Evolutionary conservation across 2,888 invertebrate species (phyloP).

Genomic region (Apeira syringaria): DNA sequence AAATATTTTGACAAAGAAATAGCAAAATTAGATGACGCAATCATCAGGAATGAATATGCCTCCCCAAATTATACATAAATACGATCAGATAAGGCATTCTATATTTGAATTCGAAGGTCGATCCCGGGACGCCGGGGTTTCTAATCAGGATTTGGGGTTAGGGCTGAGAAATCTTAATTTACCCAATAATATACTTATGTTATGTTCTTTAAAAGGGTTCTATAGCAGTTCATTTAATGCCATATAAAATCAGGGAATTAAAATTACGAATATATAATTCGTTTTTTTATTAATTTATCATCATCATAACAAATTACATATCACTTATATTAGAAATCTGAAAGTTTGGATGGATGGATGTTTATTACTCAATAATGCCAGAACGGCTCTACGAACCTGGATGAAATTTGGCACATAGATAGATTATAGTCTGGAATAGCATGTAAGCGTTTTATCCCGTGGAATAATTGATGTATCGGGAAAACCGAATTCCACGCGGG

Average conservation of each 20-base stretch:
- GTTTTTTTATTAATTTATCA: too few relatives aligned
- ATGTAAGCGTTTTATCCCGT: too few relatives aligned
- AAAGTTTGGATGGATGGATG: too few relatives aligned
- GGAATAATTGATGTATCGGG: too few relatives aligned
- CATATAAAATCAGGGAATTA: constrained; percentile 44
- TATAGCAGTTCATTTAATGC: constrained; percentile 38
- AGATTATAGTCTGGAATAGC: too few relatives aligned
- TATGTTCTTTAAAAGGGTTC: constrained; percentile 37
- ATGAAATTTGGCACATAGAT: too few relatives aligned
- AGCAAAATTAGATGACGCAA: constrained; percentile 37
- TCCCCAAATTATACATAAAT: constrained; percentile 41
- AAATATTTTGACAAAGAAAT: constrained; percentile 19
- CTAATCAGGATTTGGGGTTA: constrained; percentile 47
- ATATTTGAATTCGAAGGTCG: constrained; percentile 33
- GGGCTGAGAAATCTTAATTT: constrained; percentile 34
- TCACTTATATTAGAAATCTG: too few relatives aligned
- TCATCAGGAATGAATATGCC: constrained; percentile 43
- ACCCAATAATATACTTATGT: constrained; percentile 30
- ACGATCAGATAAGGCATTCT: constrained; percentile 40
- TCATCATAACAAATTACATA: too few relatives aligned
- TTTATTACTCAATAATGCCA: too few relatives aligned
- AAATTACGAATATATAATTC: too few relatives aligned
- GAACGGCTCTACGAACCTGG: too few relatives aligned
- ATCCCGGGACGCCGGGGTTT: constrained; percentile 33
- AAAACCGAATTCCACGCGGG: too few relatives aligned